Conservation (phyloP, 2,888 invertebrate species). For the Halocaridina rubra region DNA sequence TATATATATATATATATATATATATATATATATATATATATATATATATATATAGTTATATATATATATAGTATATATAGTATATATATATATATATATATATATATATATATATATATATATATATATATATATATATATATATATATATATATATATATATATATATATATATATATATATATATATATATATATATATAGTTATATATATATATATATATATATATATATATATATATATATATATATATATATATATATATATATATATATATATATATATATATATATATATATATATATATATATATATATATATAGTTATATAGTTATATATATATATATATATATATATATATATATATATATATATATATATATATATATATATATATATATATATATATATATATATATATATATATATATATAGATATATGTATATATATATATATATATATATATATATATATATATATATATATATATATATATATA, state of each 20-base stretch:
- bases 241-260: neutral
- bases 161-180: neutral
- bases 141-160: neutral
- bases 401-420: neutral
- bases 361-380: neutral
- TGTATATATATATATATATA: neutral
- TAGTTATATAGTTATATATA: neutral
- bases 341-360: neutral
- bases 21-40: constrained; percentile 6
- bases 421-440: neutral
- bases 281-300: neutral
- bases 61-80: neutral
- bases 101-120: neutral
- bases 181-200: constrained; percentile 5
- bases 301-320: neutral
- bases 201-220: neutral
- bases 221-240: constrained; percentile 4
- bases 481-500: constrained; percentile 1
- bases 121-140: neutral
- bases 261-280: neutral
- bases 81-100: neutral
- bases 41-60: neutral
- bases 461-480: neutral
- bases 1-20: neutral
- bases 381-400: neutral